These are phyloP conservation scores for Illadopsis cleaveri DNA, from an alignment of 2,113 vertebrate species.

Conservation along the genomic window DNA sequence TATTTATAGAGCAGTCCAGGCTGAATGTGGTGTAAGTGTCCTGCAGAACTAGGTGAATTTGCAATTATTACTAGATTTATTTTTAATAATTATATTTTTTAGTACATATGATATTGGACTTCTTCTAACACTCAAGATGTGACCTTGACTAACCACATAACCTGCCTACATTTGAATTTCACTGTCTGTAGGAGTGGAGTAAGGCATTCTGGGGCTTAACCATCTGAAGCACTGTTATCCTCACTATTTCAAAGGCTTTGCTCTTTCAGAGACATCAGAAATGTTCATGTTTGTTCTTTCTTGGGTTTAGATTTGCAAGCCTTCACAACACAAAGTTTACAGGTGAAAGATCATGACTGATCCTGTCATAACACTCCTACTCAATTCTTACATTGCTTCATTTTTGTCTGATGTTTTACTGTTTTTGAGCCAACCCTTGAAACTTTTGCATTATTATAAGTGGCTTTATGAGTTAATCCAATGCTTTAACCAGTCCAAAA, in stretches of 20 bases:
- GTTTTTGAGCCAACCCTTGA: not conserved
- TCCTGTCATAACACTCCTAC: not conserved
- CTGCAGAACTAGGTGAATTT: not conserved
- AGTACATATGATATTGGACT: not conserved
- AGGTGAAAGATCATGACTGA: not conserved
- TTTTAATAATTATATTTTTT: not conserved
- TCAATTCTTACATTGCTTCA: not conserved
- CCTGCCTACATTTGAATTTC: not conserved
- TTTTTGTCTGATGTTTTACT: not conserved
- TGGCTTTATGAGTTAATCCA: not conserved
- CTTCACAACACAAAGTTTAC: not conserved
- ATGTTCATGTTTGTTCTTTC: not conserved
- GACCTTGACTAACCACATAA: not conserved
- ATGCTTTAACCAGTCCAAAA: not conserved
- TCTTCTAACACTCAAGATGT: not conserved
- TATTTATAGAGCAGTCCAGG: not conserved
- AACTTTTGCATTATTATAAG: not conserved
- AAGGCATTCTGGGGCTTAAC: not conserved
- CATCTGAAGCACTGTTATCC: not conserved
- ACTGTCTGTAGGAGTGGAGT: not conserved
- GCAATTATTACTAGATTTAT: not conserved
- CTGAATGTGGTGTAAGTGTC: not conserved
- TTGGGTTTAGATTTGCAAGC: not conserved
- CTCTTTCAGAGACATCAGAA: slow-evolving; percentile 10
- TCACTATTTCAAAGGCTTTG: not conserved